A percentile compares a stretch with the other conserved stretches of the same genome.
Evolutionary conservation across 2,113 vertebrate species (phyloP).

Genomic region (Callionymus lyra): DNA sequence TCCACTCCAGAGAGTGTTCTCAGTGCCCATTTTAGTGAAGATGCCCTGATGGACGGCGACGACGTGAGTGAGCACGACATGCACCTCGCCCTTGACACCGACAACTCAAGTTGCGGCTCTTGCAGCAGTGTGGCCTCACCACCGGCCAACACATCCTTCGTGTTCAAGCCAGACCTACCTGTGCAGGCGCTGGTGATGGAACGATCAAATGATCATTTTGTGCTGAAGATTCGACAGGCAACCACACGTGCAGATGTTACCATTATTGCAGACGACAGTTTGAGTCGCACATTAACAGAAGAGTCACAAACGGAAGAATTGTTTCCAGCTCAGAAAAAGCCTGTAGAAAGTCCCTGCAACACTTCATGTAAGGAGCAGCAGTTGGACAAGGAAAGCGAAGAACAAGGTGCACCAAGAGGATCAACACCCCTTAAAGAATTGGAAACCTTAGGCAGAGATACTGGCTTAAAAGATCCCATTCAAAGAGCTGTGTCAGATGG

Average conservation of each 20-base stretch:
- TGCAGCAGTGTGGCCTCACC: conserved; percentile 67
- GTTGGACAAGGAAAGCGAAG: no score
- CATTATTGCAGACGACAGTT: conserved; percentile 16
- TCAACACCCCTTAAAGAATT: no score
- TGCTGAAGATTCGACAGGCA: conserved; percentile 84
- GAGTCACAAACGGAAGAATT: background rate
- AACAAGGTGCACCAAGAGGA: no score
- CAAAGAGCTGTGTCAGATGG: no score
- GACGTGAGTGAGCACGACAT: conserved; percentile 91
- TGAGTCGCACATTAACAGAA: conserved; percentile 18
- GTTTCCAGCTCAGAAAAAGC: background rate
- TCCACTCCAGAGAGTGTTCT: conserved; percentile 78
- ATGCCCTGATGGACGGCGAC: conserved; percentile 82
- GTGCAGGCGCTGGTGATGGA: conserved; percentile 96
- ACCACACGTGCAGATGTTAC: conserved; percentile 16
- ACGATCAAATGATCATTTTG: conserved; percentile 91
- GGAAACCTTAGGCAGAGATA: no score
- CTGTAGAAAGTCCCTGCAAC: background rate
- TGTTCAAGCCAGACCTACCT: conserved; percentile 79
- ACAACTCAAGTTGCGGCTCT: conserved; percentile 84
- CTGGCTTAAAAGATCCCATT: no score
- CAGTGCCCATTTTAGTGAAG: conserved; percentile 84
- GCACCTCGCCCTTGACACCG: conserved; percentile 87
- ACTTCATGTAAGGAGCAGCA: no score
- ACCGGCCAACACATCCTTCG: conserved; percentile 50